Percentiles rank a stretch among this genome's conserved stretches.
Evolutionary conservation across 2,113 vertebrate genomes (phyloP).

Genomic region (Tylochromis polylepis): DNA sequence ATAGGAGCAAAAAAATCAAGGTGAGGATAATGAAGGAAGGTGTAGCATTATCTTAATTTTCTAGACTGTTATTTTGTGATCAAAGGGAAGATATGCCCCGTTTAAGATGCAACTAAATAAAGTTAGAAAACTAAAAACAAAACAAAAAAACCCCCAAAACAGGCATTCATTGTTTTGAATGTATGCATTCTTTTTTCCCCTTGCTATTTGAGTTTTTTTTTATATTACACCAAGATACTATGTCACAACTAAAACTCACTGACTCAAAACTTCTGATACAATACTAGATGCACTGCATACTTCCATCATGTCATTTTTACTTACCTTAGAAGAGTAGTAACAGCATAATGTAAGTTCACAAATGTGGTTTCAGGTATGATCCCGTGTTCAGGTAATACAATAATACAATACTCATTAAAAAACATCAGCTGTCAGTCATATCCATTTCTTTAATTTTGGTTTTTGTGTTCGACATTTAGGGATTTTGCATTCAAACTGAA

Average conservation of each 20-base stretch:
- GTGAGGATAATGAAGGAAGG: background rate
- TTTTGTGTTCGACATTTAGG: constrained; percentile 55
- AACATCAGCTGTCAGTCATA: constrained; percentile 20
- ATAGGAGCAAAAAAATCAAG: no score
- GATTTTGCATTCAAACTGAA: constrained; percentile 48
- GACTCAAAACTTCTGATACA: background rate
- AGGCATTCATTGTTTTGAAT: no score
- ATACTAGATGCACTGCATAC: background rate
- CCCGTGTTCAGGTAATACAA: background rate
- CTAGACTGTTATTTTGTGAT: background rate
- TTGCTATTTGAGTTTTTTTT: background rate
- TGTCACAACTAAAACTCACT: background rate
- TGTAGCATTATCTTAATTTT: background rate
- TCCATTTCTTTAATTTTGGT: constrained; percentile 62
- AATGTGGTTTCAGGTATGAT: background rate
- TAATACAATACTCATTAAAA: background rate
- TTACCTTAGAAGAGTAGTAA: background rate
- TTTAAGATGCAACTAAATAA: background rate
- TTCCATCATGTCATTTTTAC: background rate
- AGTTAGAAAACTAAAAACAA: no score
- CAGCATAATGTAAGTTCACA: background rate
- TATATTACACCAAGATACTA: background rate
- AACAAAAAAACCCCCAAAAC: no score
- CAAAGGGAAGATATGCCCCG: background rate
- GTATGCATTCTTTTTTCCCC: no score